These are phyloP conservation scores for Melanotaenia maccullochi DNA, from an alignment of 2,797 vertebrate genomes.

Conservation along the genomic window DNA sequence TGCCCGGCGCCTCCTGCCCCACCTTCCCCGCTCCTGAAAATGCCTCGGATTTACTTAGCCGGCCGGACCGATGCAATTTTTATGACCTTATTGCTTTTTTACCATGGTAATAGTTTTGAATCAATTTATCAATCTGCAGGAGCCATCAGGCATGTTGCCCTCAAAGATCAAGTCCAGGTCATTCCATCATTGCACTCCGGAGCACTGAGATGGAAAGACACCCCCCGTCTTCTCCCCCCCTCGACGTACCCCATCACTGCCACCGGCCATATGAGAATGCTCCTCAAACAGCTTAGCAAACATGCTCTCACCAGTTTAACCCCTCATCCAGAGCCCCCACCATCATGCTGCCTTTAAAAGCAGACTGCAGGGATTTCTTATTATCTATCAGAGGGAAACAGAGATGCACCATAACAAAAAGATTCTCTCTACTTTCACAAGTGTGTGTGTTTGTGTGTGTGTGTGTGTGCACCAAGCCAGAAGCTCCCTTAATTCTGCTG, in stretches of 20 bases:
- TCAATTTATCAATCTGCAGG: constrained; percentile 99
- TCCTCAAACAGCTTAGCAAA: constrained; percentile 93
- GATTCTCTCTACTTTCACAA: constrained; percentile 47
- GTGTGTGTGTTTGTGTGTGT: constrained; percentile 23
- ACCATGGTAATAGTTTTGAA: constrained; percentile 99
- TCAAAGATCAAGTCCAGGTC: constrained; percentile 99
- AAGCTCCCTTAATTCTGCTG: constrained; percentile 35
- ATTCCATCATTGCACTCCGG: constrained; percentile 97
- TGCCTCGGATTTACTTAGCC: constrained; percentile 98
- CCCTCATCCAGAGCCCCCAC: constrained; percentile 76
- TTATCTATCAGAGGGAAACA: constrained; percentile 51
- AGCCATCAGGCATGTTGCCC: constrained; percentile 98
- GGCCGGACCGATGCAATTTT: constrained; percentile 98
- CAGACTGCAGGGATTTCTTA: constrained; percentile 52
- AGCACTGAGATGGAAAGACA: constrained; percentile 89
- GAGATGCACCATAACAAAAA: constrained; percentile 52
- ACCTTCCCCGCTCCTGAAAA: constrained; percentile 87
- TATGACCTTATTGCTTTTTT: constrained; percentile 99
- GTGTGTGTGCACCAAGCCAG: constrained; percentile 18
- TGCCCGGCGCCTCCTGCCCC: constrained; percentile 88
- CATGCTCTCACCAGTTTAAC: constrained; percentile 89
- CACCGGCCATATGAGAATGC: constrained; percentile 67
- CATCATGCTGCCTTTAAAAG: constrained; percentile 37
- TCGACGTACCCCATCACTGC: constrained; percentile 52
- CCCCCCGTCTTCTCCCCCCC: background rate